Conservation (phyloP, 2,113 vertebrate genomes). For the Anarrhichthys ocellatus region DNA sequence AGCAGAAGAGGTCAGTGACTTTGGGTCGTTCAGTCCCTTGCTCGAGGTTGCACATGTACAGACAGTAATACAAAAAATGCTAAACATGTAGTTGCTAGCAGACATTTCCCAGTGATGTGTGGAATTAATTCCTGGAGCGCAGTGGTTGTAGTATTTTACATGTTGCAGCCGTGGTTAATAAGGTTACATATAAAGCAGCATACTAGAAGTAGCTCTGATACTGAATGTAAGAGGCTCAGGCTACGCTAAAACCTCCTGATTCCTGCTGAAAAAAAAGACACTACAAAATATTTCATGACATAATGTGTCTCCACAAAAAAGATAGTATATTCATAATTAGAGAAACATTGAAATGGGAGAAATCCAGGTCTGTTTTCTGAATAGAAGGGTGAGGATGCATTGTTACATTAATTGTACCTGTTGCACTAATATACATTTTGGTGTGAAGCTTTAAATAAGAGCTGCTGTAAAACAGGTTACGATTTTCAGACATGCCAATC, state of each 20-base stretch:
- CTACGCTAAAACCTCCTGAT: background rate
- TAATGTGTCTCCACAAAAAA: background rate
- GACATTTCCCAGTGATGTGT: background rate
- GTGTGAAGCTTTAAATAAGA: background rate
- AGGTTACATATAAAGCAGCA: background rate
- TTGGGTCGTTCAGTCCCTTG: background rate
- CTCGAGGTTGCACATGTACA: constrained; percentile 8
- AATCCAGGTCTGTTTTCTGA: background rate
- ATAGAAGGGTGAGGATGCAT: background rate
- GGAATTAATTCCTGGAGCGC: background rate
- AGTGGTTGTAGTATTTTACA: background rate
- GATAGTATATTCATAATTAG: background rate
- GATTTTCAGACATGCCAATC: background rate
- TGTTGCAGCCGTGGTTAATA: background rate
- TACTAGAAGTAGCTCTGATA: no score
- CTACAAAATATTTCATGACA: background rate
- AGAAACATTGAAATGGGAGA: background rate
- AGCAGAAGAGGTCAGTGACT: constrained; percentile 92
- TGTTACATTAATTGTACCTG: background rate
- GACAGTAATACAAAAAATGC: constrained; percentile 29
- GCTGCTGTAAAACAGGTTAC: background rate
- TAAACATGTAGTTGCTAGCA: background rate
- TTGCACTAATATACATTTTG: no score
- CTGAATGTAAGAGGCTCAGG: constrained; percentile 3
- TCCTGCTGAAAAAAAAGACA: constrained; percentile 10